A percentile compares a stretch with the other conserved stretches of the same genome.
Conservation (phyloP, 2,888 invertebrate genomes). For the Euplagia quadripunctaria region DNA sequence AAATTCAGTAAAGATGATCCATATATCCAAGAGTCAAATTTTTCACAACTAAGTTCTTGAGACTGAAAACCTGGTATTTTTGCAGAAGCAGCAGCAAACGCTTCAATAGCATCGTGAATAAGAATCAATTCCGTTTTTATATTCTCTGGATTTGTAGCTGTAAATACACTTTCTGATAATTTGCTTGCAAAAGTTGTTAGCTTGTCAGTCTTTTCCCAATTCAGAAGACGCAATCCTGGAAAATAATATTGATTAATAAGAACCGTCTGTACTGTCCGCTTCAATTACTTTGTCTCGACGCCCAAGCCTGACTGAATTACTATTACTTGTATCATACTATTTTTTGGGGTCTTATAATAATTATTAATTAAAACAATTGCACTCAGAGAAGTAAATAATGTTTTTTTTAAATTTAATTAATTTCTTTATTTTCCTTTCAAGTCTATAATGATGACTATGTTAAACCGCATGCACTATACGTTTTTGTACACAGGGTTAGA, state of each 20-base stretch:
- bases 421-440: too few relatives aligned
- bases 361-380: background rate
- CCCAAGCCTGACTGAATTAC: background rate
- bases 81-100: conserved; percentile 92
- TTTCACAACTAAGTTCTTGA: conserved; percentile 88
- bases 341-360: background rate
- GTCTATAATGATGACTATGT: too few relatives aligned
- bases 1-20: conserved; percentile 95
- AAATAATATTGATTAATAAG: conserved; percentile 19
- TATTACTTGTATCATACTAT: background rate
- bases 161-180: conserved; percentile 42
- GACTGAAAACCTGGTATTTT: conserved; percentile 87
- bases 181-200: conserved; percentile 81
- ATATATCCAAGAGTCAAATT: conserved; percentile 90
- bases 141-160: conserved; percentile 58
- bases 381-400: background rate
- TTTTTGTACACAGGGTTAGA: too few relatives aligned
- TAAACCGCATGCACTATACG: too few relatives aligned
- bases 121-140: conserved; percentile 91
- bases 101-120: conserved; percentile 93
- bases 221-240: conserved; percentile 87
- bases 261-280: background rate
- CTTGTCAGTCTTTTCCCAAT: conserved; percentile 80
- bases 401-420: too few relatives aligned
- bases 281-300: too few relatives aligned